Percentiles rank a stretch among this genome's conserved stretches.
These are phyloP conservation scores for Diceros bicornis DNA, from an alignment of 2,797 vertebrate species.

Conservation along the genomic window DNA sequence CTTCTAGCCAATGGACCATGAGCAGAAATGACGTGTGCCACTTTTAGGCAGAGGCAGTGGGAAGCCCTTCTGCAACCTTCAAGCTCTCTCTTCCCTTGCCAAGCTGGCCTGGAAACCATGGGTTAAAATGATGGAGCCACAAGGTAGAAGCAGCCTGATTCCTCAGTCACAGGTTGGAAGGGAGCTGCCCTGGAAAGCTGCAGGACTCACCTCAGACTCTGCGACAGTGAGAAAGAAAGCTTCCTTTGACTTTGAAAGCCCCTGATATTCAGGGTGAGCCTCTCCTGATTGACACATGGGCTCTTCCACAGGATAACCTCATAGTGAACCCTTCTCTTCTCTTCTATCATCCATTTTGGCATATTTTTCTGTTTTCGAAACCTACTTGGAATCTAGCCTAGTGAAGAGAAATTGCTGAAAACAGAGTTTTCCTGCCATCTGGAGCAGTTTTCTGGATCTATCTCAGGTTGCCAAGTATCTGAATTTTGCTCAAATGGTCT, in stretches of 20 bases:
- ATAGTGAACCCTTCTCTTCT: neutral
- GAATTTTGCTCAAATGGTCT: constrained; percentile 33
- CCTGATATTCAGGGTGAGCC: too few species aligned
- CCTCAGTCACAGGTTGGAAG: neutral
- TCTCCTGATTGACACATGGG: neutral
- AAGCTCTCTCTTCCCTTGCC: neutral
- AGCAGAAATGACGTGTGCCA: neutral
- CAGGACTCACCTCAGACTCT: neutral
- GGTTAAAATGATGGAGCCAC: neutral
- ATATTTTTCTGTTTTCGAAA: constrained; percentile 8
- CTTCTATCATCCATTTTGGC: neutral
- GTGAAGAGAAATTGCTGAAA: constrained; percentile 28
- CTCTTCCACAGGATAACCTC: neutral
- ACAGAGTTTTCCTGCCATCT: neutral
- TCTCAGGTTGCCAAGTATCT: neutral
- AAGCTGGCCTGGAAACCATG: neutral
- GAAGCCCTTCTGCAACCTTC: neutral
- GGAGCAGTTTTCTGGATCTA: neutral
- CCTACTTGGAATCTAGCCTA: neutral
- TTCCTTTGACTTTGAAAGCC: neutral
- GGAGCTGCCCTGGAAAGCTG: neutral
- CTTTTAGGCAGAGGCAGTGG: neutral
- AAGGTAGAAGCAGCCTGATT: neutral
- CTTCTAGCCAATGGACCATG: neutral
- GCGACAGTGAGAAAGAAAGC: neutral